Evolutionary conservation across 2,797 vertebrate genomes (phyloP), one percentile per base, ranked within the genome.

Genomic region (Cygnus olor): DNA sequence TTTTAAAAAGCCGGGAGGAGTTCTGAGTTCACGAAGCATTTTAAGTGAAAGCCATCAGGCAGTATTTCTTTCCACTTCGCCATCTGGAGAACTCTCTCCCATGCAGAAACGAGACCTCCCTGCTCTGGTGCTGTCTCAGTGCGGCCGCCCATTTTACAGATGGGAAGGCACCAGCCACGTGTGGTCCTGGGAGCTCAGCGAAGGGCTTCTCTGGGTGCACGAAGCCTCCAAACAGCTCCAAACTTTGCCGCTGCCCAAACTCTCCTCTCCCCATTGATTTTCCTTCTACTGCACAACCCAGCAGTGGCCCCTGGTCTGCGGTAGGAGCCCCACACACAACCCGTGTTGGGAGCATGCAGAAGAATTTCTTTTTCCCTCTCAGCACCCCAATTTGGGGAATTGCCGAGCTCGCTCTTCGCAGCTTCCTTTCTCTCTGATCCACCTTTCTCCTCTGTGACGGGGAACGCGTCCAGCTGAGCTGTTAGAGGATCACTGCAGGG

Each of bases 1-100:
- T 84, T 92, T 91, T n/a, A 71, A 68, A 77, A 92, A 92, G 76
- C 38, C 47, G 8, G 38, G 92, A 94, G 64, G n/a, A 90, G 36
- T 90, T 53, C 27, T 25, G 47, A 76, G 42, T 82, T 85, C 85
- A 60, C 9, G 16, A 51, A 90, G 53, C 24, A 4, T 69, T 94
- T 90, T 88, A 85, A 71, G 68, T 94, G 78, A 82, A 81, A 93
- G 34, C 40, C 88, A 78, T 42, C 61, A 13, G 5, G 19, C 0
- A 2, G 16, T 14, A 54, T 58, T 53, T 92, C 64, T 57, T 90
- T 40, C 80, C 66, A 49, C 17, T 60, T 66, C 4, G 2, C 64
- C 66, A 66, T 74, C 71, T 84, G 88, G 88, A 79, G 89, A 44
- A 22, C 22, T 6, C 85, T 45, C 34, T 78, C 53, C 49, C 49